These are phyloP conservation scores for Watersipora subatra DNA, from an alignment of 1,140 invertebrate species.

Conservation along the genomic window DNA sequence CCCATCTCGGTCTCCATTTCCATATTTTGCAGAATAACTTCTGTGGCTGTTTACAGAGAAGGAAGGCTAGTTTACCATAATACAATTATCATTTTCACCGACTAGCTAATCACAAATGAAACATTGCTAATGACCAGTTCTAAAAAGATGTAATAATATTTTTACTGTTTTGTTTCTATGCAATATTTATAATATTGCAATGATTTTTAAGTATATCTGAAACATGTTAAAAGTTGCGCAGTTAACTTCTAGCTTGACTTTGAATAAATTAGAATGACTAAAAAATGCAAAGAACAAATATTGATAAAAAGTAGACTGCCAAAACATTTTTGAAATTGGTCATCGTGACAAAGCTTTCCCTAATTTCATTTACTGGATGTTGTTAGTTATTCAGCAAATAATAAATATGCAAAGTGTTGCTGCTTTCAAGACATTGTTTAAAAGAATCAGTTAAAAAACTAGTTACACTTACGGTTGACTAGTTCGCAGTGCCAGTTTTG, in stretches of 20 bases:
- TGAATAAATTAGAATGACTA: too few relatives aligned
- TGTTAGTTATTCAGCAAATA: too few relatives aligned
- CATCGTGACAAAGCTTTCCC: too few relatives aligned
- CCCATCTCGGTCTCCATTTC: slow-evolving; percentile 32
- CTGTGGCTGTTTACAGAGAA: slow-evolving; percentile 24
- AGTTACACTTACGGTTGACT: slow-evolving; percentile 34
- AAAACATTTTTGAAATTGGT: too few relatives aligned
- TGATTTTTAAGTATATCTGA: too few relatives aligned
- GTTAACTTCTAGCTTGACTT: too few relatives aligned
- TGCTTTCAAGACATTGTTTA: background rate
- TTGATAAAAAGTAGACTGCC: too few relatives aligned
- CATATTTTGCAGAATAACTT: slow-evolving; percentile 29
- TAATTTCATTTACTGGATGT: too few relatives aligned
- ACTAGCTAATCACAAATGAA: slow-evolving; percentile 1
- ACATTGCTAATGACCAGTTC: background rate
- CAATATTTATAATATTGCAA: too few relatives aligned
- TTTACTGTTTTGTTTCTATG: too few relatives aligned
- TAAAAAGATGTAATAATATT: background rate
- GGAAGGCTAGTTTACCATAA: background rate
- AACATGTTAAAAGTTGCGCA: too few relatives aligned
- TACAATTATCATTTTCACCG: background rate
- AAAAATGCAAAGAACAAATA: too few relatives aligned
- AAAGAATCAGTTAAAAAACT: background rate
- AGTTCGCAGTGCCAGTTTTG: slow-evolving; percentile 37
- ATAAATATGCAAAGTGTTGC: background rate